These are phyloP conservation scores for Drosophila merina DNA, from an alignment of 2,888 invertebrate genomes.

Conservation along the genomic window DNA sequence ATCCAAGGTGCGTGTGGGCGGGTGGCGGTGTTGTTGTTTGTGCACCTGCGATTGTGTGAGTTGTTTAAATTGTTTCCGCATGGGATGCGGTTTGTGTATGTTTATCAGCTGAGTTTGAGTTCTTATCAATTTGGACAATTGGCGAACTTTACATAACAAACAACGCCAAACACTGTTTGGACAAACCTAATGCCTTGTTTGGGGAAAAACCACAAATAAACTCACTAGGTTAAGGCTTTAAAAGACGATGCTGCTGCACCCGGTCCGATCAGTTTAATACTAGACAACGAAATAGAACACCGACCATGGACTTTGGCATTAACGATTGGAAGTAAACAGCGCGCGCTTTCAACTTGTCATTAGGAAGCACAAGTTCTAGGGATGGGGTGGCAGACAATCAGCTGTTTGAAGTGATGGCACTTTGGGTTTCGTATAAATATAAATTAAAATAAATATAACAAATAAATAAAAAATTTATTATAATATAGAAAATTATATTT, in stretches of 20 bases:
- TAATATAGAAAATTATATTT: no score
- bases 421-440: not conserved
- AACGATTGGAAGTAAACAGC: conserved; percentile 17
- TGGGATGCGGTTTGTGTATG: conserved; percentile 40
- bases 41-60: conserved; percentile 5
- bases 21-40: conserved; percentile 5
- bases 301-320: conserved; percentile 19
- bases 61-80: conserved; percentile 53
- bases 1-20: conserved; percentile 43
- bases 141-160: conserved; percentile 51
- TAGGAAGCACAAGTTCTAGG: conserved; percentile 12
- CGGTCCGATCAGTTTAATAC: not conserved
- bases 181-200: conserved; percentile 2
- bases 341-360: conserved; percentile 25
- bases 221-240: not conserved
- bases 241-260: not conserved
- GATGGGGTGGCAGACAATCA: conserved; percentile 11
- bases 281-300: not conserved
- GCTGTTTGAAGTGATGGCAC: conserved; percentile 18
- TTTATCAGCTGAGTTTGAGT: conserved; percentile 40
- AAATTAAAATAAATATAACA: no score
- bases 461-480: no score
- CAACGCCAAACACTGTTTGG: conserved; percentile 4
- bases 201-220: not conserved
- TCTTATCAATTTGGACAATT: conserved; percentile 44